phyloP scores from a whole-genome alignment of 2,797 vertebrate genomes.

The Chelon labrosus region DNA sequence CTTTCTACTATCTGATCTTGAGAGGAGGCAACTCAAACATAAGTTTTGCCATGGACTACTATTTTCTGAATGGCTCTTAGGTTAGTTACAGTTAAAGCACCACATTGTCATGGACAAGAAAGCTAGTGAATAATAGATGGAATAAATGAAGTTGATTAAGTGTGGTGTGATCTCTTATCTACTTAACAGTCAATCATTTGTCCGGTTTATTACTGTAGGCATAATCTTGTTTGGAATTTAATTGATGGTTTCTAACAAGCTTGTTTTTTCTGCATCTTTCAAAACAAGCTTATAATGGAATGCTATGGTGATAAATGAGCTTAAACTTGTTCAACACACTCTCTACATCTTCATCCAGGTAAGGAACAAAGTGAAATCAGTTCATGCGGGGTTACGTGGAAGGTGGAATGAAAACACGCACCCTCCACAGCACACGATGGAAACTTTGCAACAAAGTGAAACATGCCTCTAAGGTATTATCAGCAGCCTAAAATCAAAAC shows the following conservation, averaged over 20 bases:
- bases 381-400: background rate
- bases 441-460: slow-evolving; percentile 25
- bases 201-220: background rate
- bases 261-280: background rate
- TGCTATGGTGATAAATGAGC: slow-evolving; percentile 10
- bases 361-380: slow-evolving; percentile 25
- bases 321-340: slow-evolving; percentile 13
- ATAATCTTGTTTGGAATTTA: slow-evolving; percentile 11
- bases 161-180: background rate
- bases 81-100: background rate
- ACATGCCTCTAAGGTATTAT: slow-evolving; percentile 12
- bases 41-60: background rate
- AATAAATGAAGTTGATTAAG: background rate
- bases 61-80: slow-evolving; percentile 1
- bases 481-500: slow-evolving; percentile 32
- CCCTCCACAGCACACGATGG: slow-evolving; percentile 4
- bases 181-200: background rate
- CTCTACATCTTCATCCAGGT: background rate
- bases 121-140: background rate
- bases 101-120: background rate
- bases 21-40: background rate
- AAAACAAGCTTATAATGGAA: slow-evolving; percentile 18
- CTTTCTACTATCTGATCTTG: background rate
- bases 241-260: background rate
- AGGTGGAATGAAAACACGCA: slow-evolving; percentile 26